Base-by-base conservation (phyloP, 2,113 vertebrate species). In the Hoplias malabaricus region DNA sequence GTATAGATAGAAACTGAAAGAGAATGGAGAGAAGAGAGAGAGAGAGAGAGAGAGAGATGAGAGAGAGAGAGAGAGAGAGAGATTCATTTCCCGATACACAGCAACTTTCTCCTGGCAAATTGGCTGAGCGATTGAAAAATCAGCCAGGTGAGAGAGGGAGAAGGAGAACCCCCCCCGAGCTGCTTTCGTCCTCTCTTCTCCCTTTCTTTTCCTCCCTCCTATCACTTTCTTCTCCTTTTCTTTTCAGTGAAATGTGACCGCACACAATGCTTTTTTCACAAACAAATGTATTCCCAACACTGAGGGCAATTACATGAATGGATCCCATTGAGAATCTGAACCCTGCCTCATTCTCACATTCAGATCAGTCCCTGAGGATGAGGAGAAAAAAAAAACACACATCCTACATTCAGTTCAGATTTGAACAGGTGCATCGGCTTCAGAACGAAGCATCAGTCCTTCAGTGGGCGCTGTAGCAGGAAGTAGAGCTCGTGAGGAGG, bases 91-190 rank as follows among this genome's bases (percentile, higher is more conserved):
- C 48, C 21, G 48, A 53, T 53, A 53, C 48, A 53, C 48, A 53
- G 48, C 48, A 23, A n/a, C 48, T 42, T 42, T 50, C 43, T 50
- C 13, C 14, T n/a, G 43, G 67, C 25, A 69, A 69, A 69, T 69
- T 69, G 67, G 27, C 43, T 69, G 25, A 48, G 67, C 43, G 67
- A 69, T 69, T 69, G 67, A 50, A 69, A n/a, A 69, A 31, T 69
- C 67, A 69, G 42, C 50, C 42, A 69, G 43, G 42, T 50, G 67
- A 48, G 27, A 25, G 38, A 31, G 23, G 21, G n/a, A 68, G 65
- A 8, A 40, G 27, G 14, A 62, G 11, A 43, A 43, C 12, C 38
- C 65, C 21, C 65, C 38, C 40, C 23, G n/a, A 38, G 42, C 65
- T 12, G 25, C 40, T 43, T 16, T 25, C 9, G 23, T 21, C 61